Base-by-base conservation (phyloP, 2,888 invertebrate genomes). In the Chrysotoxum bicinctum region DNA sequence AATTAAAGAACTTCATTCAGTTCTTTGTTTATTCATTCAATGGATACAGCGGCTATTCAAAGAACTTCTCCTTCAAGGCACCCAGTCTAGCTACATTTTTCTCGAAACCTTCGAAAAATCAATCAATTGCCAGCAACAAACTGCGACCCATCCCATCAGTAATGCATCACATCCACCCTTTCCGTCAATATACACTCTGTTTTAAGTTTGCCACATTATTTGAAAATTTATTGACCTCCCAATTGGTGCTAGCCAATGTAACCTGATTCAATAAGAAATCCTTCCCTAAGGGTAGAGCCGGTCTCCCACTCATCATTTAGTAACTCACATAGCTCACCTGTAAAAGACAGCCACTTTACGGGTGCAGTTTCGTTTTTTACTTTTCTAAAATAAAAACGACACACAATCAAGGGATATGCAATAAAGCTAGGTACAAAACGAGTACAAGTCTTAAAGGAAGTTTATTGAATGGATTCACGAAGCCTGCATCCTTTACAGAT, bases 201-300 rank as follows among this genome's bases (percentile, higher is more conserved):
- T 40, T 35, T 32, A 16, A 52, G 69, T 69, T 75, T 21, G 48
- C 58, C 56, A 75, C 75, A 69, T 81, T 52, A 64, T 75, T 81
- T 75, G 37, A 81, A 69, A 75, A 81, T 81, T 54, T 75, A 81
- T 81, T 37, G 75, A 64, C 69, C 54, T 50, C 35, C 52, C 74
- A 30, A 21, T 8, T 10, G 56, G 32, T 35, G 30, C 26, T 30
- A 56, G 30, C 5, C 21, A 40, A 21, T 9, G 12, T 3, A 37
- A 43, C 32, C 12, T 12, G 12, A 58, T 54, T 37, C 30, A 26
- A 23, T 26, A 54, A 48, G 58, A 62, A 43, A 45, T 30, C 19
- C 10, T 37, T 23, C 50, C 21, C 48, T 37, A 73, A 64, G 37
- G n/a, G 5, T n/a, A 54, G 8, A 40, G 35, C 52, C 48, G 19